Percentiles rank a stretch among this genome's conserved stretches.
Conservation (phyloP, 1,140 invertebrate genomes). For the Drosophila auraria region DNA sequence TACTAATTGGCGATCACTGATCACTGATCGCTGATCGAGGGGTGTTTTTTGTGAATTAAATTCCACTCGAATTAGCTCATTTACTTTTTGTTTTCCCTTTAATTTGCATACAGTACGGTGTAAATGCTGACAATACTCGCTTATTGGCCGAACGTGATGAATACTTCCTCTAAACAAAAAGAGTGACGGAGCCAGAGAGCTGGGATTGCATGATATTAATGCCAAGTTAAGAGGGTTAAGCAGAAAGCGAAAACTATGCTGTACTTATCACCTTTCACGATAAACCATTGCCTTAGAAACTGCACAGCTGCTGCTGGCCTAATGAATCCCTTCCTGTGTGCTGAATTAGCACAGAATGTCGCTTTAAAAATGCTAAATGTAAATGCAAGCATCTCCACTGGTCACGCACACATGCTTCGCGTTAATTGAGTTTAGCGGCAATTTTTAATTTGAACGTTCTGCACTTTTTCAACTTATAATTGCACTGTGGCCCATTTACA, state of each 20-base stretch:
- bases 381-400: slow-evolving; percentile 1
- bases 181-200: neutral
- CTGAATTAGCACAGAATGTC: slow-evolving; percentile 44
- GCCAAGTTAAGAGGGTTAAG: slow-evolving; percentile 6
- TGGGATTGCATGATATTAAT: slow-evolving; percentile 9
- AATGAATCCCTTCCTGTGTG: slow-evolving; percentile 43
- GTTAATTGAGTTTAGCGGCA: slow-evolving; percentile 77
- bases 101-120: slow-evolving; percentile 3
- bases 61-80: slow-evolving; percentile 16
- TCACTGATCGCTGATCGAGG: neutral
- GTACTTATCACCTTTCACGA: slow-evolving; percentile 6
- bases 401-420: slow-evolving; percentile 16
- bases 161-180: slow-evolving; percentile 10
- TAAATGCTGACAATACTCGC: slow-evolving; percentile 12
- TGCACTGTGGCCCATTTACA: slow-evolving; percentile 76
- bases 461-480: slow-evolving; percentile 73
- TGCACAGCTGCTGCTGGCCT: slow-evolving; percentile 2
- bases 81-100: slow-evolving; percentile 9
- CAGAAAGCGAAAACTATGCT: slow-evolving; percentile 6
- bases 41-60: slow-evolving; percentile 1
- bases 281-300: neutral
- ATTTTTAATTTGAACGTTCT: slow-evolving; percentile 75
- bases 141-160: slow-evolving; percentile 26
- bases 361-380: slow-evolving; percentile 38
- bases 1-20: slow-evolving; percentile 6